Evolutionary conservation across 1,140 invertebrate genomes (phyloP), one percentile per base, ranked within the genome.

Genomic region (Drosophila teissieri): DNA sequence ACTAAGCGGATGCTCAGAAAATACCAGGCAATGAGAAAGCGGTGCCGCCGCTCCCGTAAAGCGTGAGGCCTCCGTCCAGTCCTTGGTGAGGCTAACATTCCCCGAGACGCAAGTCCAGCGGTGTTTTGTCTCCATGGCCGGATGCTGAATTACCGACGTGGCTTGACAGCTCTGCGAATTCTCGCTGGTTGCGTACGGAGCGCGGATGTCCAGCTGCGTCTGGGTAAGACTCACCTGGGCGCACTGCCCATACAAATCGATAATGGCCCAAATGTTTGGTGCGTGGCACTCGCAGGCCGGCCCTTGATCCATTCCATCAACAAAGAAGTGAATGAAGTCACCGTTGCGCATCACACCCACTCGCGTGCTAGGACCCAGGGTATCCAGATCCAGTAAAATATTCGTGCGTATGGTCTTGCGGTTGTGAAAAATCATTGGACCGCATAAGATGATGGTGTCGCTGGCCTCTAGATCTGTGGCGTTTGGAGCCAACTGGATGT

Each of bases 171-270:
- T 92, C 73, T 93, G 92, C 7, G 92, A 92, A 17, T 92, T 92
- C 51, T 92, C 92, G 53, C 91, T 92, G 37, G 91, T 92, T 17
- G 92, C 92, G 73, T 92, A 92, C 10, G 92, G 91, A 8, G 92
- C 91, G 22, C 86, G 79, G 44, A 92, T 83, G 44, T 91, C 88
- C 48, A 82, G 31, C 31, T 93, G 92, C 0, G 91, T 91, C 19
- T 90, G 91, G 51, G 93, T 92, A 7, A 94, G 92, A 70, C 92
- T 93, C 51, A 98, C 97, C 94, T 98, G 97, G 19, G 97, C 97
- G 93, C 98, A 99, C 91, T 98, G 97, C 5, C 98, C 98, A 91
- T 98, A 98, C 12, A 99, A 93, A 93, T 99, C 98, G 37, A 99
- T 96, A 0, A 99, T 97, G n/a, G 97, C 97, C 93, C 97, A 98